phyloP scores from a whole-genome alignment of 2,113 vertebrate genomes.

The Periophthalmodon schlosseri region DNA sequence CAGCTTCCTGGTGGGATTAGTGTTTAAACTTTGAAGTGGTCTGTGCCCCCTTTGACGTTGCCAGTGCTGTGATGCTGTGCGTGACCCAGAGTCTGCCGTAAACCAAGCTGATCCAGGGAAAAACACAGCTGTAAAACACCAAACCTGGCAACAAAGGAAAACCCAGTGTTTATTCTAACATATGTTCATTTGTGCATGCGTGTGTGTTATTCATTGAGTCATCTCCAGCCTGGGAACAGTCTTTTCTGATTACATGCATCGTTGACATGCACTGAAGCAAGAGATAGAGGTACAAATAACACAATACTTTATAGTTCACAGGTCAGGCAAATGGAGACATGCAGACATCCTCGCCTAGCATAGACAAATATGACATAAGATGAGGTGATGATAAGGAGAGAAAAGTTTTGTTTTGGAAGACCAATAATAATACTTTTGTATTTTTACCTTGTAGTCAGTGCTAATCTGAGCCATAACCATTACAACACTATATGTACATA shows the following conservation, averaged over 20 bases:
- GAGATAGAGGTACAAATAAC: background rate
- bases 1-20: slow-evolving; percentile 52
- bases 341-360: no score
- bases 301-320: background rate
- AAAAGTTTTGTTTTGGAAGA: no score
- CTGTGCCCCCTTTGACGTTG: slow-evolving; percentile 43
- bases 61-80: slow-evolving; percentile 52
- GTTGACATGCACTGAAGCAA: background rate
- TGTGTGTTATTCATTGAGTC: background rate
- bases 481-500: no score
- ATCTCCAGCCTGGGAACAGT: background rate
- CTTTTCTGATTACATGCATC: background rate
- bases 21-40: slow-evolving; percentile 59
- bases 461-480: no score
- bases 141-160: slow-evolving; percentile 53
- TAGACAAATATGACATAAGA: no score
- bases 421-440: no score
- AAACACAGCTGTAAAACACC: slow-evolving; percentile 60
- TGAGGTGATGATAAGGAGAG: no score
- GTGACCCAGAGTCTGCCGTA: slow-evolving; percentile 47
- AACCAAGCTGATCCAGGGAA: slow-evolving; percentile 52
- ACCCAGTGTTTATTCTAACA: slow-evolving; percentile 36
- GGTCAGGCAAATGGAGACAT: background rate
- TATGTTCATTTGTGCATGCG: slow-evolving; percentile 16
- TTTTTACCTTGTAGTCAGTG: no score